A percentile compares a stretch with the other conserved stretches of the same genome.
Conservation (phyloP, 1,140 invertebrate genomes). For the Panagrolaimus sp. region DNA sequence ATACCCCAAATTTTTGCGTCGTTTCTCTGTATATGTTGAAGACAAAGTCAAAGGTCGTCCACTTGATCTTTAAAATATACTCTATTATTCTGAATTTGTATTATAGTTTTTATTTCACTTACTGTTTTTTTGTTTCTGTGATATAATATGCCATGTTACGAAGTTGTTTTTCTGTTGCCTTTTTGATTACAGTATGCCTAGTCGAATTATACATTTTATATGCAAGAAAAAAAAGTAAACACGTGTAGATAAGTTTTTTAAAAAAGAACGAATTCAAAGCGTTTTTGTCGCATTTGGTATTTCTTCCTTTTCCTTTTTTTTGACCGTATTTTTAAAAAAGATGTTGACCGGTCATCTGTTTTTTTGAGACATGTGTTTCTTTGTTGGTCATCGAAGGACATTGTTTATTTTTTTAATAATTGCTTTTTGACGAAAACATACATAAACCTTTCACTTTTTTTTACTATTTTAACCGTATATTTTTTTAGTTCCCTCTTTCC, state of each 20-base stretch:
- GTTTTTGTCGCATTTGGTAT: neutral
- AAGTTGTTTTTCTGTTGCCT: too few relatives aligned
- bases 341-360: neutral
- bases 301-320: neutral
- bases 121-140: neutral
- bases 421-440: too few relatives aligned
- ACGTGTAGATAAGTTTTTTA: neutral
- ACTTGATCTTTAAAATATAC: conserved; percentile 5
- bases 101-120: neutral
- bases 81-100: neutral
- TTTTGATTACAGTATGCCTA: too few relatives aligned
- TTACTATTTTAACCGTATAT: neutral
- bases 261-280: neutral
- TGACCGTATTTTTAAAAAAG: neutral
- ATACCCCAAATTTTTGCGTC: conserved; percentile 96
- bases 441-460: neutral
- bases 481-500: neutral
- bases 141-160: neutral
- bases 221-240: neutral
- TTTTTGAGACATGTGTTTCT: neutral
- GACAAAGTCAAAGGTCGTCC: conserved; percentile 44
- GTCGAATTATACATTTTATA: neutral
- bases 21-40: conserved; percentile 90
- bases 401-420: neutral
- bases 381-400: neutral